Evolutionary conservation across 2,113 vertebrate genomes (phyloP).

Genomic region (Xiphorhynchus elegans): DNA sequence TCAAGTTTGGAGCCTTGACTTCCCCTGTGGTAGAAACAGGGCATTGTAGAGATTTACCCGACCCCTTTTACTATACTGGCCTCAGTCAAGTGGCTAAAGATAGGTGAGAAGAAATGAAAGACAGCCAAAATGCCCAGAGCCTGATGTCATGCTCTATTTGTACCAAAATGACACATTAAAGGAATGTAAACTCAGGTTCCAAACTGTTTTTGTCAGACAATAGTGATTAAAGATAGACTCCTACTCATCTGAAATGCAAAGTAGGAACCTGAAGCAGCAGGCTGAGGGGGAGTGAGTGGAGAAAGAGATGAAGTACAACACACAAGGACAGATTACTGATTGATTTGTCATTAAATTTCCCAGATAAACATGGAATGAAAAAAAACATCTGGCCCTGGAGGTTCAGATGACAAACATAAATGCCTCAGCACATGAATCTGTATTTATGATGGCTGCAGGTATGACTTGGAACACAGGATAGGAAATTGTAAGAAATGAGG

Average conservation of each 20-base stretch:
- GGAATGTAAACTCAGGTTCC: slow-evolving; percentile 19
- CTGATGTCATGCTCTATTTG: slow-evolving; percentile 22
- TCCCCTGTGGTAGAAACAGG: neutral
- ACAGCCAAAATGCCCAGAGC: neutral
- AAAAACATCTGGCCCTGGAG: neutral
- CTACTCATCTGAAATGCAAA: neutral
- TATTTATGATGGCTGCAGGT: neutral
- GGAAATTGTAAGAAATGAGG: neutral
- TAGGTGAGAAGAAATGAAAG: slow-evolving; percentile 16
- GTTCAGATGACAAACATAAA: neutral
- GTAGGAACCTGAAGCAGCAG: neutral
- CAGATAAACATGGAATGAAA: neutral
- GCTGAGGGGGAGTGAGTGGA: neutral
- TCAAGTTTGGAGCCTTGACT: neutral
- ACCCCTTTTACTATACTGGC: neutral
- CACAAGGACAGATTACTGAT: neutral
- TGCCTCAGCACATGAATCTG: rapidly evolving
- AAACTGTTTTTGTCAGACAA: slow-evolving; percentile 2
- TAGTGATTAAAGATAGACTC: neutral
- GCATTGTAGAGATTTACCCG: neutral
- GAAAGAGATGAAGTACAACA: neutral
- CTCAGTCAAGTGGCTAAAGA: neutral
- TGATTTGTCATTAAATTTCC: neutral
- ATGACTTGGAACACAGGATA: rapidly evolving
- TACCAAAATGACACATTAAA: neutral